Percentiles rank a stretch among this genome's conserved stretches.
These are phyloP conservation scores for Hedya salicella DNA, from an alignment of 2,888 invertebrate genomes.

Conservation along the genomic window DNA sequence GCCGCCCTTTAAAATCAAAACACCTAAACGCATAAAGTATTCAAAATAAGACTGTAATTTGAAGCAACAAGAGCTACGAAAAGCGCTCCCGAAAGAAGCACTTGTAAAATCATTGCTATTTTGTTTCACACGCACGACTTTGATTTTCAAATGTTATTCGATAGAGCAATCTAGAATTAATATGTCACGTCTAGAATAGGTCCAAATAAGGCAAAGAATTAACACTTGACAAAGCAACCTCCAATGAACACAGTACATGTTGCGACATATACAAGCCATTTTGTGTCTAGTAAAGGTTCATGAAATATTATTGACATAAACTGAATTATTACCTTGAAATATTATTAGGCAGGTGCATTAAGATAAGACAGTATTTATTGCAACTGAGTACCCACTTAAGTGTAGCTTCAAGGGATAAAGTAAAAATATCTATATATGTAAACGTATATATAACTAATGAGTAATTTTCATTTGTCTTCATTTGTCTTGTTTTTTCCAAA, in stretches of 20 bases:
- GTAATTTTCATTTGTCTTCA: too few relatives aligned
- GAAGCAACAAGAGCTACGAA: not conserved
- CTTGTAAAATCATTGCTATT: not conserved
- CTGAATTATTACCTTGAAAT: too few relatives aligned
- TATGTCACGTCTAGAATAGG: constrained; percentile 32
- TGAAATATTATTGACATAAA: too few relatives aligned
- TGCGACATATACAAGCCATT: not conserved
- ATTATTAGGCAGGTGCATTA: too few relatives aligned
- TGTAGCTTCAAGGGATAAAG: too few relatives aligned
- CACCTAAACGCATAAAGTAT: not conserved
- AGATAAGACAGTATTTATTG: too few relatives aligned
- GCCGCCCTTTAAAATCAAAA: not conserved
- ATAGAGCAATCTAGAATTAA: constrained; percentile 33
- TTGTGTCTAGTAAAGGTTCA: too few relatives aligned
- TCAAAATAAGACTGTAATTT: not conserved
- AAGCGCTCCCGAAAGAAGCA: not conserved
- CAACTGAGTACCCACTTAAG: too few relatives aligned
- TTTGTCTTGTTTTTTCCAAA: too few relatives aligned
- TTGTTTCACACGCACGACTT: constrained; percentile 26
- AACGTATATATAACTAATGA: too few relatives aligned
- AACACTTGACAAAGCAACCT: not conserved
- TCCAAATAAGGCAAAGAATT: constrained; percentile 18
- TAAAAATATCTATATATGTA: too few relatives aligned
- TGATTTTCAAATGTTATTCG: constrained; percentile 24
- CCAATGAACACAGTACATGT: constrained; percentile 4